A percentile compares a stretch with the other conserved stretches of the same genome.
phyloP scores from a whole-genome alignment of 2,797 vertebrate species.

The Ctenochaetus hawaiiensis region DNA sequence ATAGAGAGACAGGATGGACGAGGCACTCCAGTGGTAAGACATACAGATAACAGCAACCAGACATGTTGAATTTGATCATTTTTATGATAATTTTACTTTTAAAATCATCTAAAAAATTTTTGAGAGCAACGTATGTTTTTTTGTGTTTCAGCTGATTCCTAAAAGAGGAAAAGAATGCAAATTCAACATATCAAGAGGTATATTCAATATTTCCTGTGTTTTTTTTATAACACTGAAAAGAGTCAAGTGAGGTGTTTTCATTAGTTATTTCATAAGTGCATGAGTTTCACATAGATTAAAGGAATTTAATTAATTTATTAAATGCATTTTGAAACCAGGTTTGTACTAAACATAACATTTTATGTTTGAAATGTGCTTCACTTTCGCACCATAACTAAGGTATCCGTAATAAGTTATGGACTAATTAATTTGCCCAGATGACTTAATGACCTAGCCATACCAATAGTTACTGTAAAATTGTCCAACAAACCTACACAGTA shows the following conservation, averaged over 20 bases:
- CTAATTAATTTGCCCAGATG: background rate
- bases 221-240: background rate
- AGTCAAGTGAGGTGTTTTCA: background rate
- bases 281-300: too few relatives aligned
- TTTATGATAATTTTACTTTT: background rate
- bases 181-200: constrained; percentile 68
- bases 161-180: constrained; percentile 42
- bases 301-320: too few relatives aligned
- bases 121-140: constrained; percentile 8
- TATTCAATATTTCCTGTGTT: background rate
- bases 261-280: background rate
- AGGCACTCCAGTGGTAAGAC: constrained; percentile 79
- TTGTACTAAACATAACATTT: too few relatives aligned
- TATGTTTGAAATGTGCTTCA: background rate
- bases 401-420: background rate
- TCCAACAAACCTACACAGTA: background rate
- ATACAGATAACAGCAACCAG: background rate
- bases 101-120: background rate
- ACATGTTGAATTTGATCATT: constrained; percentile 10
- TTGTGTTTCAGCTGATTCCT: constrained; percentile 55
- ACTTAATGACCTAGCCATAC: background rate
- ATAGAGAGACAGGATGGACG: constrained; percentile 85
- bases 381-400: background rate
- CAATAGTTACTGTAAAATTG: too few relatives aligned
- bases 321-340: too few relatives aligned